These are phyloP conservation scores for Drosophila bunnanda DNA, from an alignment of 2,888 invertebrate species.

Conservation along the genomic window DNA sequence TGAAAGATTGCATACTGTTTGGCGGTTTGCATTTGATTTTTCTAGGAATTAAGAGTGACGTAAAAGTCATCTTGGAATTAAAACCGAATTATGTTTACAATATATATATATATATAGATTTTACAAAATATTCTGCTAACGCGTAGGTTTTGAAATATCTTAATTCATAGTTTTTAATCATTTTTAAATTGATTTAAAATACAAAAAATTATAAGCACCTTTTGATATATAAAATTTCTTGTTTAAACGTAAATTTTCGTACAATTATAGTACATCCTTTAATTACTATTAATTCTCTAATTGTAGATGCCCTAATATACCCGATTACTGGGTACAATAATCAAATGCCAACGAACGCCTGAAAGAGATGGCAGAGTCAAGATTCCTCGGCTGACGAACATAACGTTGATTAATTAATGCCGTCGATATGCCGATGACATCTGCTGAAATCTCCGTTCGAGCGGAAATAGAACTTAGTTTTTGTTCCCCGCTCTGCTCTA, in stretches of 20 bases:
- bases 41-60: background rate
- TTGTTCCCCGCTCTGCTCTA: background rate
- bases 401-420: slow-evolving; percentile 72
- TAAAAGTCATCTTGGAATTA: background rate
- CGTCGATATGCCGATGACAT: slow-evolving; percentile 50
- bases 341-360: slow-evolving; percentile 28
- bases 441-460: slow-evolving; percentile 14
- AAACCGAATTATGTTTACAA: background rate
- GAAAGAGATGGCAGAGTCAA: background rate
- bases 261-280: too few species aligned
- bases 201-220: background rate
- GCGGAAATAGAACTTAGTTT: slow-evolving; percentile 33
- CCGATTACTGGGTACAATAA: background rate
- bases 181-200: background rate
- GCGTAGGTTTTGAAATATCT: background rate
- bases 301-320: background rate
- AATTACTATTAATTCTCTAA: background rate
- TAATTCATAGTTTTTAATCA: too few species aligned
- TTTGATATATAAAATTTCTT: too few species aligned
- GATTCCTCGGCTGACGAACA: slow-evolving; percentile 32
- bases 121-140: background rate
- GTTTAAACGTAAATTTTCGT: too few species aligned
- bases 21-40: background rate
- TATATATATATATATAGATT: too few species aligned
- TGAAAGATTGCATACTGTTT: background rate